A percentile compares a stretch with the other conserved stretches of the same genome.
phyloP scores from a whole-genome alignment of 2,888 invertebrate genomes.

The Tachina lurida region DNA sequence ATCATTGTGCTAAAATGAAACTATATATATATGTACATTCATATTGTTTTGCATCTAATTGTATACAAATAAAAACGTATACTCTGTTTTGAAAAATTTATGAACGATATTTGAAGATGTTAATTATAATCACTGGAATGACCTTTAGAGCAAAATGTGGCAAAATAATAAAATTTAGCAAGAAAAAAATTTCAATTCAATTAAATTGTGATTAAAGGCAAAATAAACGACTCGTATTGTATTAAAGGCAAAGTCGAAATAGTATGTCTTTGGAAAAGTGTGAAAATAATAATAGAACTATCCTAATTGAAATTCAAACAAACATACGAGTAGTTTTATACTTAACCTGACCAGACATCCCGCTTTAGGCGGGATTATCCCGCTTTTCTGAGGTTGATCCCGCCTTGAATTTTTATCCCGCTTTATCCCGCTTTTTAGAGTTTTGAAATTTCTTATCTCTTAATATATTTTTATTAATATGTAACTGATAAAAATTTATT shows the following conservation, averaged over 20 bases:
- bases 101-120: constrained; percentile 44
- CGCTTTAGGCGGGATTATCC: no score
- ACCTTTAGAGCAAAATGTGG: constrained; percentile 41
- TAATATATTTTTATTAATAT: no score
- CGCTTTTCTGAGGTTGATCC: no score
- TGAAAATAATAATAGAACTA: neutral
- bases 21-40: neutral
- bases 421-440: no score
- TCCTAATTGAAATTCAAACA: no score
- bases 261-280: neutral
- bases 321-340: no score
- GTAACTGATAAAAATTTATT: no score
- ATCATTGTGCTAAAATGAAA: constrained; percentile 61
- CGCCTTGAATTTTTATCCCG: no score
- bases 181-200: neutral
- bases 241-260: neutral
- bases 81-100: neutral
- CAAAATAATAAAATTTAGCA: neutral
- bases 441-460: no score
- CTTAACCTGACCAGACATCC: no score
- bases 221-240: neutral
- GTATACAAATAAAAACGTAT: constrained; percentile 6
- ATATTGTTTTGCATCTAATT: constrained; percentile 38
- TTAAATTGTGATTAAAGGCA: neutral
- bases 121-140: constrained; percentile 57